Base-by-base conservation (phyloP, 2,888 invertebrate genomes). In the Agonopterix subpropinquella region DNA sequence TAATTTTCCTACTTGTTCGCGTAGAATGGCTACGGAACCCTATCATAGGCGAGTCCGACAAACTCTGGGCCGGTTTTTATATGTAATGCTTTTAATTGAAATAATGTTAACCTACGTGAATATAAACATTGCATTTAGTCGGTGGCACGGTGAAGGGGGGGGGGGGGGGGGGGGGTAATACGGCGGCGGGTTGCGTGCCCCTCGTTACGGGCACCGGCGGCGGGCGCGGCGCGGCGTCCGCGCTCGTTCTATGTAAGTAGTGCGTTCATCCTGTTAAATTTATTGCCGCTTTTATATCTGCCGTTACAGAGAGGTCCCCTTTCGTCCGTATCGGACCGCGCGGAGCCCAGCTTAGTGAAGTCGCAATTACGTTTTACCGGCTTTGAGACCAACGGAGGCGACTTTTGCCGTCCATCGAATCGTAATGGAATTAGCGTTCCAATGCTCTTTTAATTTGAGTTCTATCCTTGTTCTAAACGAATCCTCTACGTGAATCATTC, bases 181-280 rank as follows among this genome's bases (percentile, higher is more conserved):
- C 71, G 71, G 70, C 58, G 67, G 69, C 61, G 73, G 73, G 74
- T 74, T 69, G 77, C 75, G 76, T 77, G 74, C 73, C 76, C 80
- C 82, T 82, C 80, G 81, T 79, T 80, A 81, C 75, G 77, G 75
- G 67, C 77, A 75, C 74, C 74, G 72, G n/a, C n/a, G n/a, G n/a
- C n/a, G n/a, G n/a, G n/a, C n/a, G n/a, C n/a, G n/a, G 75, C 49
- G 53, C 47, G 61, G 65, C 77, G 73, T 74, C 74, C 78, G 75
- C 77, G 78, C 80, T 77, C 80, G 74, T 77, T 77, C 80, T 77
- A 73, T 83, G 81, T 85, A 87, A 86, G 84, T 86, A 86, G 86
- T 86, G 85, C 82, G 87, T 87, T 86, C 84, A 88, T 88, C 86
- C 87, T 84, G 84, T 83, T 82, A 83, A 88, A 88, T 88, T 88